phyloP scores from a whole-genome alignment of 2,888 invertebrate genomes.

The Orchesella flavescens region DNA sequence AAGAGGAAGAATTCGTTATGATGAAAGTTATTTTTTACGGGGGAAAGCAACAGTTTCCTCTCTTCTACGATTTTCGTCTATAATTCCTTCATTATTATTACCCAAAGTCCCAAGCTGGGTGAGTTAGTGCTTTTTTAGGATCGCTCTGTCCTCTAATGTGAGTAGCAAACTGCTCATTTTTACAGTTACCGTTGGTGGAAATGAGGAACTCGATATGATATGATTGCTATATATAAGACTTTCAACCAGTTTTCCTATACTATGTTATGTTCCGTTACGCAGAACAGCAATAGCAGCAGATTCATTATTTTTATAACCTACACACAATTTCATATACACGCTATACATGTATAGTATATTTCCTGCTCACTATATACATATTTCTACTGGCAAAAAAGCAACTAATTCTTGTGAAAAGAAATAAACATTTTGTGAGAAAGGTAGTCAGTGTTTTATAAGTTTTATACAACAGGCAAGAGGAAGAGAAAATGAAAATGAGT shows the following conservation, averaged over 20 bases:
- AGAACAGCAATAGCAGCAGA: no score
- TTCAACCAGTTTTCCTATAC: no score
- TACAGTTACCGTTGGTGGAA: conserved; percentile 11
- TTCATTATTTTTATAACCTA: no score
- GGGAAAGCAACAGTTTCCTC: conserved; percentile 44
- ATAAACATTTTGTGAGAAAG: not conserved
- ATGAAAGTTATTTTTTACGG: conserved; percentile 7
- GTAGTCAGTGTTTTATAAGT: not conserved
- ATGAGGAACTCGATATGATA: not conserved
- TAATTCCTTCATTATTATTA: conserved; percentile 30
- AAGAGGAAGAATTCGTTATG: conserved; percentile 1
- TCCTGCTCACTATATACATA: not conserved
- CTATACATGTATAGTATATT: not conserved
- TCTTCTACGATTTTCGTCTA: not conserved
- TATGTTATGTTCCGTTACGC: no score
- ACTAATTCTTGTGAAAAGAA: conserved; percentile 16
- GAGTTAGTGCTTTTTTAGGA: conserved; percentile 14
- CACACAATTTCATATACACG: no score
- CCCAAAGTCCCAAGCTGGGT: conserved; percentile 1
- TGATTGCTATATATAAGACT: no score
- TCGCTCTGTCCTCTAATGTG: not conserved
- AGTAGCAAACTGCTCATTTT: conserved; percentile 1
- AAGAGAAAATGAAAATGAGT: conserved; percentile 16
- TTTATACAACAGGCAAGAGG: conserved; percentile 28
- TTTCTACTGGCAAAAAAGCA: not conserved